Evolutionary conservation across 1,140 invertebrate genomes (phyloP).

Genomic region (Leguminivora glycinivorella): DNA sequence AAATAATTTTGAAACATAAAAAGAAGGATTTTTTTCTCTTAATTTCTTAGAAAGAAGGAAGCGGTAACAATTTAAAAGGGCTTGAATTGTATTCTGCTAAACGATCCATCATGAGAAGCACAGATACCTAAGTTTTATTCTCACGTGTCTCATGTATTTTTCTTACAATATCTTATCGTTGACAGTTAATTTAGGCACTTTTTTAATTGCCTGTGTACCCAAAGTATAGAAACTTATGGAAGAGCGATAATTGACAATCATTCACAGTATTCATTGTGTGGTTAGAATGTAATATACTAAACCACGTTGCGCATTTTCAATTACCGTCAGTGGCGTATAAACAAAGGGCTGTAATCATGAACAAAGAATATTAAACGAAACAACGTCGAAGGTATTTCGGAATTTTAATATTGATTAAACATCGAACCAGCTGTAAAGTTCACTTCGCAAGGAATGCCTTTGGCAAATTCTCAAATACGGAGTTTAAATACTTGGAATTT

Average conservation of each 20-base stretch:
- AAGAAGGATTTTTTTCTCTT: too few species aligned
- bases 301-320: not conserved
- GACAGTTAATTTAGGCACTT: not conserved
- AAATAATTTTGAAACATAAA: not conserved
- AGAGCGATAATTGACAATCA: not conserved
- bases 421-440: slow-evolving; percentile 27
- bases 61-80: too few species aligned
- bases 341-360: not conserved
- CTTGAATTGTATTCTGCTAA: too few species aligned
- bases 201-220: not conserved
- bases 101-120: too few species aligned
- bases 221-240: not conserved
- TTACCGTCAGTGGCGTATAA: not conserved
- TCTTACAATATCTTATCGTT: too few species aligned
- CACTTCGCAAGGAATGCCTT: slow-evolving; percentile 34
- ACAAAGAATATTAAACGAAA: not conserved
- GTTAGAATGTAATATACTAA: not conserved
- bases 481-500: slow-evolving; percentile 47
- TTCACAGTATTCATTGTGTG: not conserved
- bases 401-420: slow-evolving; percentile 26
- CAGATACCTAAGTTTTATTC: not conserved
- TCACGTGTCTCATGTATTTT: not conserved
- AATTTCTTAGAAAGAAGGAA: too few species aligned
- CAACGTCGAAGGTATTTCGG: slow-evolving; percentile 17
- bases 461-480: slow-evolving; percentile 36